Evolutionary conservation across 2,113 vertebrate species (phyloP).

Genomic region (Arenaria interpres): DNA sequence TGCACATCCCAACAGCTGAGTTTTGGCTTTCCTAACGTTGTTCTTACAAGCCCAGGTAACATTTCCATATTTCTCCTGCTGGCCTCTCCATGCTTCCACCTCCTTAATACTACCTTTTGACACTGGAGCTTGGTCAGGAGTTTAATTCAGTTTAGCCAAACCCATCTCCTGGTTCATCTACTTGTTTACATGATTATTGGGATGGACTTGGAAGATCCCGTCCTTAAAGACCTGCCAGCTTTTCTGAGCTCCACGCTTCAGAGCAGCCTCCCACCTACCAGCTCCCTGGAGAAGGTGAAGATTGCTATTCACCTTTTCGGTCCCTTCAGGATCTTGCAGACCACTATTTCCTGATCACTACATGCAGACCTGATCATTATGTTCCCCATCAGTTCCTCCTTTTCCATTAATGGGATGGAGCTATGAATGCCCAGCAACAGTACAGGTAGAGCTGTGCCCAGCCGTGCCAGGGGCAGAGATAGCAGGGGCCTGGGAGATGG

Average conservation of each 20-base stretch:
- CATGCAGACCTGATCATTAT: not conserved
- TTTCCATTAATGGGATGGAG: not conserved
- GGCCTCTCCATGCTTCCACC: not conserved
- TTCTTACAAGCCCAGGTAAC: not conserved
- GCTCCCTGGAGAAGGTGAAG: not conserved
- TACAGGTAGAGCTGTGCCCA: not conserved
- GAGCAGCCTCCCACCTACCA: not conserved
- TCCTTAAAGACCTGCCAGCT: not conserved
- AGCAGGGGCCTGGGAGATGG: not conserved
- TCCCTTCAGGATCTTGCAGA: not conserved
- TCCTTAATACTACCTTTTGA: not conserved
- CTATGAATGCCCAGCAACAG: not conserved
- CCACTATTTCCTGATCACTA: not conserved
- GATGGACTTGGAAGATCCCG: not conserved
- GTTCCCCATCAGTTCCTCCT: not conserved
- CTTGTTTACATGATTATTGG: too few relatives aligned
- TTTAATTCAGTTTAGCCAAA: not conserved
- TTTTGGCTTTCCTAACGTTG: not conserved
- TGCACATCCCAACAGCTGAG: not conserved
- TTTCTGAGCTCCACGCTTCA: not conserved
- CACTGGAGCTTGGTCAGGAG: not conserved
- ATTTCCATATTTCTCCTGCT: rapidly evolving
- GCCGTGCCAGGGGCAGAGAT: not conserved
- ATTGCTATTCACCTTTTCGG: not conserved
- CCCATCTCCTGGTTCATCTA: rapidly evolving